These are phyloP conservation scores for Threskiornis aethiopicus DNA, from an alignment of 2,797 vertebrate genomes.

Conservation along the genomic window DNA sequence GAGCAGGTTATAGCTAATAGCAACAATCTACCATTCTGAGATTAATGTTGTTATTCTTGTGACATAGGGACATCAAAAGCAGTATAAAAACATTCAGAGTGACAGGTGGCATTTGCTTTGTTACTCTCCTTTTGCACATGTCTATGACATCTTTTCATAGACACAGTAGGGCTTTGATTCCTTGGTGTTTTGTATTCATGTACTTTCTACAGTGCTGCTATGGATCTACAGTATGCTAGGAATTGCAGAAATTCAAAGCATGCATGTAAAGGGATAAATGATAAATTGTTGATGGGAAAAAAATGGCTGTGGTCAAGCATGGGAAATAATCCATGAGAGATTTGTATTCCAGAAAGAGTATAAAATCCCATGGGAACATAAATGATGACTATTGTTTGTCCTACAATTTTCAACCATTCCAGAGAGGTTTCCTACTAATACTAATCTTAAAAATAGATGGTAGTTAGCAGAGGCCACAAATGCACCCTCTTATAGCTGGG, in stretches of 20 bases:
- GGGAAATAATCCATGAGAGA: constrained; percentile 26
- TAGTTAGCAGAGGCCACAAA: constrained; percentile 45
- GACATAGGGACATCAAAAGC: constrained; percentile 4
- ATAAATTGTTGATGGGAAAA: constrained; percentile 51
- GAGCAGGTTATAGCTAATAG: background rate
- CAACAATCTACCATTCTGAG: background rate
- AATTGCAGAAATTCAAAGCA: constrained; percentile 68
- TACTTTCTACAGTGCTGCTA: constrained; percentile 8
- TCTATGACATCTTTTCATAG: constrained; percentile 6
- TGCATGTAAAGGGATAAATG: constrained; percentile 26
- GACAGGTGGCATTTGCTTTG: constrained; percentile 64
- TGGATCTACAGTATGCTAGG: constrained; percentile 40
- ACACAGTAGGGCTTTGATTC: constrained; percentile 57
- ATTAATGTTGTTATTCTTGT: constrained; percentile 23
- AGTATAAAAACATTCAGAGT: constrained; percentile 28
- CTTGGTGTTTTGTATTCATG: constrained; percentile 33
- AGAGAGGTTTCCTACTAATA: constrained; percentile 2
- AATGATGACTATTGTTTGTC: constrained; percentile 39
- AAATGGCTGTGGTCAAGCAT: constrained; percentile 3
- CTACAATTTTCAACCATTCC: background rate
- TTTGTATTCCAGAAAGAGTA: constrained; percentile 45
- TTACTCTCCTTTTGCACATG: constrained; percentile 26
- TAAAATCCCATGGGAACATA: constrained; percentile 15
- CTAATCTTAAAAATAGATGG: constrained; percentile 58
- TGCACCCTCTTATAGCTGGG: constrained; percentile 24